phyloP scores from a whole-genome alignment of 53 echinoderm and acorn worm species.

The Glandiceps talaboti region DNA sequence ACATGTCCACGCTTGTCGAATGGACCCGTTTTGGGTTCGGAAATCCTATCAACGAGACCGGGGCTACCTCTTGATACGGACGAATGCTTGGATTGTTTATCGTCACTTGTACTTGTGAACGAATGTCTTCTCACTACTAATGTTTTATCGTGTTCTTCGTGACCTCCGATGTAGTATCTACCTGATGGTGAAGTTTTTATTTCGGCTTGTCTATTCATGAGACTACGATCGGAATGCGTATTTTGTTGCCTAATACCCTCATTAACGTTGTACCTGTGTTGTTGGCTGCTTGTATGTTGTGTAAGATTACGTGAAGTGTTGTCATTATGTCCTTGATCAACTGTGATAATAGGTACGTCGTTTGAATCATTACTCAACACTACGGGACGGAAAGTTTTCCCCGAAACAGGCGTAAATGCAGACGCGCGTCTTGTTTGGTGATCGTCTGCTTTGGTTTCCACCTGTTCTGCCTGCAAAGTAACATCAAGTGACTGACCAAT shows the following conservation, averaged over 20 bases:
- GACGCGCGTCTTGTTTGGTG: not conserved
- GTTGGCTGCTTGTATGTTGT: not conserved
- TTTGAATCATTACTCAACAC: not conserved
- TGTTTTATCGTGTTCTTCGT: not conserved
- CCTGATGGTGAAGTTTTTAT: not conserved
- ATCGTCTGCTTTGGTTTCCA: not conserved
- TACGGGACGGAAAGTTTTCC: not conserved
- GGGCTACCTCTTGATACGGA: too few species aligned
- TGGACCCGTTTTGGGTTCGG: too few species aligned
- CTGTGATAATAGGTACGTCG: not conserved
- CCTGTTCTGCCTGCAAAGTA: not conserved
- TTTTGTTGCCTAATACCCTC: not conserved
- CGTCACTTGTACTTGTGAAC: not conserved
- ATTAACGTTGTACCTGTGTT: not conserved
- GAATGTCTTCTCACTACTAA: not conserved
- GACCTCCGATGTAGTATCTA: not conserved
- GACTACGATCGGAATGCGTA: not conserved
- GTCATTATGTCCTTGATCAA: too few species aligned
- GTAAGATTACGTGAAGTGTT: not conserved
- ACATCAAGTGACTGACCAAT: not conserved
- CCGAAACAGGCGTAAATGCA: not conserved
- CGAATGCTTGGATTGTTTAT: too few species aligned
- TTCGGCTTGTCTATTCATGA: not conserved
- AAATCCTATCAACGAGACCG: too few species aligned
- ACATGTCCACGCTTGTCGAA: too few species aligned